Base-by-base conservation (phyloP, 2,888 invertebrate species). In the Stenoptilia bipunctidactyla region DNA sequence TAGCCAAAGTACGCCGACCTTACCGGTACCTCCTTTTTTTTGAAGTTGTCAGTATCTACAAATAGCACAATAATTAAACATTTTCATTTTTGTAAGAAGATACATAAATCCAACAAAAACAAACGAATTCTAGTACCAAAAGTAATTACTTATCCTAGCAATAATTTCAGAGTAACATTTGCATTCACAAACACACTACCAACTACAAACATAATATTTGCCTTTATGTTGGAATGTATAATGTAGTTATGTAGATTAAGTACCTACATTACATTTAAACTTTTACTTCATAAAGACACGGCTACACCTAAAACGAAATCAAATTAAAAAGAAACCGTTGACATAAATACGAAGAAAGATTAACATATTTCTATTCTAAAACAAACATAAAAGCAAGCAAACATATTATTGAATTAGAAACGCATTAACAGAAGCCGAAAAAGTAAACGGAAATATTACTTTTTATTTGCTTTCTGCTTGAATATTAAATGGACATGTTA, bases 401-500 rank as follows among this genome's bases (percentile, higher is more conserved):
- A 20, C 20, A 20, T 5, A 20, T 20, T 20, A 20, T 20, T 20
- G 20, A 20, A 20, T 12, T 30, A 30, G 30, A n/a, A 30, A 51
- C 49, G 40, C 42, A 46, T 52, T 55, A 47, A 46, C 51, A 42
- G 45, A 41, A 36, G 43, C 42, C 42, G 46, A 40, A 45, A 41
- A 40, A 52, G 50, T 47, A 47, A 9, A 9, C 30, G 8, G 20
- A 8, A 20, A 20, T 20, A 20, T 20, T 20, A 52, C 48, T 49
- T 50, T 52, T 52, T 30, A 12, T 30, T 30, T 30, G 30, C 10
- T 30, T 10, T 51, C 52, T 44, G 43, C 45, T 45, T 47, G 45
- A 42, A 46, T 51, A 44, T 47, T 58, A 49, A 51, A 48, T 45
- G 43, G 51, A 47, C 51, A 51, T 48, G 54, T 58, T 58, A 55